A percentile compares a stretch with the other conserved stretches of the same genome.
These are phyloP conservation scores for Empidonax traillii DNA, from an alignment of 2,113 vertebrate species.

Conservation along the genomic window DNA sequence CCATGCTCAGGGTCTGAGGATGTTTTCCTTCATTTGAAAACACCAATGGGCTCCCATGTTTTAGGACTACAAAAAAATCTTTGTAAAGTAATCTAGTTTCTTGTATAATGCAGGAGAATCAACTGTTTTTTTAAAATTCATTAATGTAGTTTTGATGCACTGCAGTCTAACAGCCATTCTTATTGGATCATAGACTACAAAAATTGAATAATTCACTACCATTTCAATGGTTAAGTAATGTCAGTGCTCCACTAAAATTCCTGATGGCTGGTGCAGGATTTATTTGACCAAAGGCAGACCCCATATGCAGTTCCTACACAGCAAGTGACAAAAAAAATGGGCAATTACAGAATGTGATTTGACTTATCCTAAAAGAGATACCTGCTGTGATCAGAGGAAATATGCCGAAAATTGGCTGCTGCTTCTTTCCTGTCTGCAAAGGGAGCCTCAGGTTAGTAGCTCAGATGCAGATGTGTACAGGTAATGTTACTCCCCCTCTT, in stretches of 20 bases:
- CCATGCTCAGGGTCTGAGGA: not conserved
- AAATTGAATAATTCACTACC: not conserved
- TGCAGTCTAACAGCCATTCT: not conserved
- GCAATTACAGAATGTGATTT: not conserved
- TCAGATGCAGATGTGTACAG: not conserved
- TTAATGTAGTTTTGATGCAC: not conserved
- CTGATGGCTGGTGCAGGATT: not conserved
- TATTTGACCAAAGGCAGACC: not conserved
- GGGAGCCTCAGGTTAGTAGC: not conserved
- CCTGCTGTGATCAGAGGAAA: not conserved
- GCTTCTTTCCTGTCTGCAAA: not conserved
- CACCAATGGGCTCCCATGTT: fast-evolving
- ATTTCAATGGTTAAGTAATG: not conserved
- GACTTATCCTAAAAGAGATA: not conserved
- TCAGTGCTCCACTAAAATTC: not conserved
- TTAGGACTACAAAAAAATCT: not conserved
- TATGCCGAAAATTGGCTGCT: not conserved
- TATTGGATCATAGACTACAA: not conserved
- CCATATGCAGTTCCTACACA: not conserved
- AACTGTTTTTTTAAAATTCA: not conserved
- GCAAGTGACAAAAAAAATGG: not conserved
- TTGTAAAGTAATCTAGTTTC: not conserved
- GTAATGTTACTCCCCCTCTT: not conserved
- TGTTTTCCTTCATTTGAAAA: not conserved
- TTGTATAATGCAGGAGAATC: not conserved